Evolutionary conservation across 2,113 vertebrate species (phyloP).

Genomic region (Elachura formosa): DNA sequence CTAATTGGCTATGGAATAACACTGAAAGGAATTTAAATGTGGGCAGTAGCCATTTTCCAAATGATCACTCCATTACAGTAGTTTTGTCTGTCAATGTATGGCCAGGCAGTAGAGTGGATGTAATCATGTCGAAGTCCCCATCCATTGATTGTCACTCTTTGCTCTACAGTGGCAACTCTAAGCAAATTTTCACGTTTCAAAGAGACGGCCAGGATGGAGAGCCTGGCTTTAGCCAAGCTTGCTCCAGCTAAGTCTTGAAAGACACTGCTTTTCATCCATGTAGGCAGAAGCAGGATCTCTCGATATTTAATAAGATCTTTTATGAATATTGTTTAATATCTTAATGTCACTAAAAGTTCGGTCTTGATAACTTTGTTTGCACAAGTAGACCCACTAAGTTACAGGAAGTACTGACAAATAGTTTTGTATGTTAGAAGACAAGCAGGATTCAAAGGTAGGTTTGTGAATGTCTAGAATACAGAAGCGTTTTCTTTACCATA

Average conservation of each 20-base stretch:
- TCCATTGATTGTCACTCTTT: conserved; percentile 52
- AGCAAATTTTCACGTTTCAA: conserved; percentile 13
- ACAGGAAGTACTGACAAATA: not conserved
- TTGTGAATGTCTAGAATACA: not conserved
- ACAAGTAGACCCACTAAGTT: not conserved
- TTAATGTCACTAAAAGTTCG: not conserved
- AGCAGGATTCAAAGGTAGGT: not conserved
- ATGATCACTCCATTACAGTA: conserved; percentile 59
- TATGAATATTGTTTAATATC: not conserved
- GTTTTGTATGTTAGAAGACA: not conserved
- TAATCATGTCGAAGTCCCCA: conserved; percentile 45
- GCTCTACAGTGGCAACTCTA: conserved; percentile 22
- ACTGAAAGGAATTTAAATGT: conserved; percentile 60
- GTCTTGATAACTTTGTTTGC: not conserved
- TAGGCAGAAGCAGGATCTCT: not conserved
- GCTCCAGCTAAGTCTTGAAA: not conserved
- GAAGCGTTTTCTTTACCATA: not conserved
- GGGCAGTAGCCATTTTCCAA: conserved; percentile 52
- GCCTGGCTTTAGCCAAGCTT: not conserved
- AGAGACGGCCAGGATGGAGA: not conserved
- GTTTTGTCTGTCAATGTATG: conserved; percentile 53
- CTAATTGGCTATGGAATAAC: conserved; percentile 60
- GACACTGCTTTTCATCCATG: not conserved
- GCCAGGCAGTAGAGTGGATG: conserved; percentile 48
- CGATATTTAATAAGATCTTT: not conserved